Conservation (phyloP, 2,797 vertebrate species). For the Ptychobarbus kaznakovi region DNA sequence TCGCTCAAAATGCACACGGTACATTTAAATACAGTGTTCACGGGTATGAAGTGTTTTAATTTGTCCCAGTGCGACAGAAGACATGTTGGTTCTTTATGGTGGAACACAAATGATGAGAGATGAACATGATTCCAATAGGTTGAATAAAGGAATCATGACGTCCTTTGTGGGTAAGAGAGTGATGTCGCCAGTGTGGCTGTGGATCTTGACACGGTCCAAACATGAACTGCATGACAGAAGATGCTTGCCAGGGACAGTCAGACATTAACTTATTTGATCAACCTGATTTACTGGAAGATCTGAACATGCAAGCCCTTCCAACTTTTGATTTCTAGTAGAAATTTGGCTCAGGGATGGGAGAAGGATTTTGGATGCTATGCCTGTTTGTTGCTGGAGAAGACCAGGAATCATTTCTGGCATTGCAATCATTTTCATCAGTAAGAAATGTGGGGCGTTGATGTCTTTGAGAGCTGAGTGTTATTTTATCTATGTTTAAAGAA, state of each 20-base stretch:
- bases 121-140: neutral
- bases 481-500: slow-evolving; percentile 44
- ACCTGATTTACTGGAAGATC: slow-evolving; percentile 40
- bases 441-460: slow-evolving; percentile 15
- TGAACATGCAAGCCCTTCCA: neutral
- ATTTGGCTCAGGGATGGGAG: slow-evolving; percentile 11
- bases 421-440: slow-evolving; percentile 1
- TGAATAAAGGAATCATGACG: neutral
- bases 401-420: slow-evolving; percentile 8
- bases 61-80: slow-evolving; percentile 16
- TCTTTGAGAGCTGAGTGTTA: slow-evolving; percentile 1
- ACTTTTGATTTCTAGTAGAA: slow-evolving; percentile 33
- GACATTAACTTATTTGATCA: slow-evolving; percentile 26
- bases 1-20: slow-evolving; percentile 49
- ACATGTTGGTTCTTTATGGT: neutral
- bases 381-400: slow-evolving; percentile 21
- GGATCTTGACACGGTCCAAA: slow-evolving; percentile 5
- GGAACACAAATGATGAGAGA: slow-evolving; percentile 23
- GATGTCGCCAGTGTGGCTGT: slow-evolving; percentile 21
- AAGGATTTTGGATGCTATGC: neutral
- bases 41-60: neutral
- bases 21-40: slow-evolving; percentile 33
- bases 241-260: slow-evolving; percentile 18
- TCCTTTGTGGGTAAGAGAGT: neutral
- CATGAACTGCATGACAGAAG: slow-evolving; percentile 32